A percentile compares a stretch with the other conserved stretches of the same genome.
Evolutionary conservation across 1,140 invertebrate species (phyloP).

Genomic region (Micrasema minimum): DNA sequence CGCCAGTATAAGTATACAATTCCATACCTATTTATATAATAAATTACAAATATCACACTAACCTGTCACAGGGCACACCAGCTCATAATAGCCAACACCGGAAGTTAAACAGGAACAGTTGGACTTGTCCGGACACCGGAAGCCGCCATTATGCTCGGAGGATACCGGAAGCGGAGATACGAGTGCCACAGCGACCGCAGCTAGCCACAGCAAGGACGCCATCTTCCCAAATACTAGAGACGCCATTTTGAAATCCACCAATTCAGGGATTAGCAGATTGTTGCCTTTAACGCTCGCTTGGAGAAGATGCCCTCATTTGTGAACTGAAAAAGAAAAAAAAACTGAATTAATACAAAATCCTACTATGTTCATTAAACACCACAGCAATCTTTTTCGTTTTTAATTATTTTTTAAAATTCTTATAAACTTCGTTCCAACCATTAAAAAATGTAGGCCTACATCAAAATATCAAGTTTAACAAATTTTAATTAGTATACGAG

Average conservation of each 20-base stretch:
- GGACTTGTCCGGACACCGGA: conserved; percentile 44
- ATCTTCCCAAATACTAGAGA: conserved; percentile 28
- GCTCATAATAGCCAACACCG: conserved; percentile 32
- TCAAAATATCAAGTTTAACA: no score
- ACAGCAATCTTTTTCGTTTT: neutral
- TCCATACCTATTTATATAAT: neutral
- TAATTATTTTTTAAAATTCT: neutral
- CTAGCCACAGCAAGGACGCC: conserved; percentile 29
- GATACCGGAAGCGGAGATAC: conserved; percentile 40
- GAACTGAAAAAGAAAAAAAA: neutral
- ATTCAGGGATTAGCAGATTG: neutral
- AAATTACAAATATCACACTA: conserved; percentile 31
- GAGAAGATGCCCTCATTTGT: neutral
- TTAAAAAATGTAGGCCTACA: no score
- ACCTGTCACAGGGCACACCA: conserved; percentile 42
- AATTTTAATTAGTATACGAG: no score
- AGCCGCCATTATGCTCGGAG: conserved; percentile 24
- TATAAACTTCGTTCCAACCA: no score
- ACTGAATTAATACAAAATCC: neutral
- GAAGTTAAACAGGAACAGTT: conserved; percentile 41
- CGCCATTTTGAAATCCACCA: conserved; percentile 22
- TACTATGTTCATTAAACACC: neutral
- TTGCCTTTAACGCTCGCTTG: neutral
- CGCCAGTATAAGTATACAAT: neutral
- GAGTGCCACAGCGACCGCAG: conserved; percentile 26